Conservation (phyloP, 2,113 vertebrate species). For the Tenrec ecaudatus region DNA sequence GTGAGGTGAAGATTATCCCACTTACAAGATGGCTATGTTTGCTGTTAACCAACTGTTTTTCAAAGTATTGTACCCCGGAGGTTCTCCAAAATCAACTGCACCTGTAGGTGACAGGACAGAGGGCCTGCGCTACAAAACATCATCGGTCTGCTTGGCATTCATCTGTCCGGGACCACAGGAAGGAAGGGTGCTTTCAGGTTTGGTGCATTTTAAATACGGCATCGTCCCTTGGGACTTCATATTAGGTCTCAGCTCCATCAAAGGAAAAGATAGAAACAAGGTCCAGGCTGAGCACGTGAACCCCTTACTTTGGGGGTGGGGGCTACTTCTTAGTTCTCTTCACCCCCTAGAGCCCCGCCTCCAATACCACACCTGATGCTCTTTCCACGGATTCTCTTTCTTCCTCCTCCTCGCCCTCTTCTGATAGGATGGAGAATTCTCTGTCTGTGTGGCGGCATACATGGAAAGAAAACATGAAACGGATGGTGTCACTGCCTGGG, state of each 20-base stretch:
- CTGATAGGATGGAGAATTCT: accelerated
- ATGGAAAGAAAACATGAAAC: not conserved
- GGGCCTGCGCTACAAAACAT: not conserved
- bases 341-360: accelerated
- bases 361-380: not conserved
- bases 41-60: not conserved
- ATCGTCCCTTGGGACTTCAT: not conserved
- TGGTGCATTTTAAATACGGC: accelerated
- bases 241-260: not conserved
- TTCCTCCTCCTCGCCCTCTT: conserved; percentile 21
- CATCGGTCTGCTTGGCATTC: not conserved
- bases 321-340: too few species aligned
- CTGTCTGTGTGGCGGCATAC: not conserved
- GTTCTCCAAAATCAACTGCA: not conserved
- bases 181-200: accelerated
- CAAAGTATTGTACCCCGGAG: not conserved
- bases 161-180: not conserved
- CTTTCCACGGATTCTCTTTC: accelerated
- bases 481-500: accelerated
- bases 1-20: not conserved
- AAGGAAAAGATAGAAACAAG: too few species aligned
- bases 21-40: not conserved
- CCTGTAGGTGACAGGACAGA: accelerated
- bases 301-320: not conserved
- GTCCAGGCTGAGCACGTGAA: not conserved